Percentiles rank a stretch among this genome's conserved stretches.
phyloP scores from a whole-genome alignment of 2,888 invertebrate species.

The Aricia artaxerxes region DNA sequence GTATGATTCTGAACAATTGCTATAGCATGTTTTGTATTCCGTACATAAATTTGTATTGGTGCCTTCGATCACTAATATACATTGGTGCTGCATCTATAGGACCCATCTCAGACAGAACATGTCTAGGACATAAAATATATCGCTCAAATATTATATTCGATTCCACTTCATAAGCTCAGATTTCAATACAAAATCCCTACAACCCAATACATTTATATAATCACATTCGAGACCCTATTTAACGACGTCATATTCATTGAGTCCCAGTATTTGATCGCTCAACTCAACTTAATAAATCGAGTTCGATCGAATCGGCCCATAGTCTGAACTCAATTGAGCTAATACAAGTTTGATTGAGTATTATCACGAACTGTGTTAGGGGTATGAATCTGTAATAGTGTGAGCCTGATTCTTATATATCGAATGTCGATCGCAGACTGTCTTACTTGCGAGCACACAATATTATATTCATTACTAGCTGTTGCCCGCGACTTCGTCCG shows the following conservation, averaged over 20 bases:
- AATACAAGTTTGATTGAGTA: conserved; percentile 27
- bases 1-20: too few relatives aligned
- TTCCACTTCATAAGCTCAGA: neutral
- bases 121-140: too few relatives aligned
- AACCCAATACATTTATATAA: neutral
- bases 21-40: too few relatives aligned
- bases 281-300: conserved; percentile 8
- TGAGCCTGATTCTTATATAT: too few relatives aligned
- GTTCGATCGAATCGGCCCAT: conserved; percentile 7
- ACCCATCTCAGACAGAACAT: too few relatives aligned
- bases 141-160: neutral
- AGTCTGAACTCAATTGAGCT: conserved; percentile 7
- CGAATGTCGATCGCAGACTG: too few relatives aligned
- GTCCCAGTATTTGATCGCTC: neutral
- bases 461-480: too few relatives aligned
- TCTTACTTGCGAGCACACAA: too few relatives aligned
- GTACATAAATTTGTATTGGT: too few relatives aligned
- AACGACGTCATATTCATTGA: neutral
- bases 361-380: conserved; percentile 46
- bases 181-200: neutral
- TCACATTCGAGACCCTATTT: neutral
- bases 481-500: too few relatives aligned
- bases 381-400: conserved; percentile 49
- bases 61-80: too few relatives aligned
- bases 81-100: too few relatives aligned